Conservation (phyloP, 2,888 invertebrate genomes). For the Lamellibrachia columna region DNA sequence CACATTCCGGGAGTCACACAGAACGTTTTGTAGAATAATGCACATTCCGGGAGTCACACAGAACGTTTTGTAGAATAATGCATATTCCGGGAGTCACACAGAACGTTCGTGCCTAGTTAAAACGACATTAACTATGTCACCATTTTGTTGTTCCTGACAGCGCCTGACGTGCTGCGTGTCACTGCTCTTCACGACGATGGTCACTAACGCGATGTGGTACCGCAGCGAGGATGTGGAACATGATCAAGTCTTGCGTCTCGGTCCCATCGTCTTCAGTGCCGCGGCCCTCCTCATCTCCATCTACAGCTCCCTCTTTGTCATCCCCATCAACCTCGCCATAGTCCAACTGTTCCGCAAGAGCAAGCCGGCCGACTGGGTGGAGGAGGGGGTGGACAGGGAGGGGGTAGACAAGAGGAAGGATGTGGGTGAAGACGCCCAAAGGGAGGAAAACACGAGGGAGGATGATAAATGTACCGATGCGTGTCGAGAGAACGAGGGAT, state of each 20-base stretch:
- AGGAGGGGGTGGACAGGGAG: neutral
- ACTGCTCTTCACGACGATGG: constrained; percentile 50
- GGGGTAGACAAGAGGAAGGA: neutral
- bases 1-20: too few relatives aligned
- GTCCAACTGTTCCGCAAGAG: constrained; percentile 43
- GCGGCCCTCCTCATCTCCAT: constrained; percentile 45
- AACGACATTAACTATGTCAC: too few relatives aligned
- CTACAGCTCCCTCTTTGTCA: constrained; percentile 46
- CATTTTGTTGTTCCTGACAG: constrained; percentile 32
- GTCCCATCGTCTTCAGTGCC: constrained; percentile 39
- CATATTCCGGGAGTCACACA: too few relatives aligned
- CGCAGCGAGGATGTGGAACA: neutral
- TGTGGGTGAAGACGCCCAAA: too few relatives aligned
- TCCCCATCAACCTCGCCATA: constrained; percentile 44
- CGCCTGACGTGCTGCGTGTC: constrained; percentile 49
- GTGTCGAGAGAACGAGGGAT: too few relatives aligned
- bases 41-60: too few relatives aligned
- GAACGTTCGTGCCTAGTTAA: too few relatives aligned
- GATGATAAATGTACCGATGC: too few relatives aligned
- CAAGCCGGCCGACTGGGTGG: constrained; percentile 26
- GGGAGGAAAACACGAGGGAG: too few relatives aligned
- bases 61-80: too few relatives aligned
- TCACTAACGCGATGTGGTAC: constrained; percentile 50
- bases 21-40: too few relatives aligned
- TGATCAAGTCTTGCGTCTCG: constrained; percentile 32